Evolutionary conservation across 1,140 invertebrate genomes (phyloP).

Genomic region (Calliphora vicina): DNA sequence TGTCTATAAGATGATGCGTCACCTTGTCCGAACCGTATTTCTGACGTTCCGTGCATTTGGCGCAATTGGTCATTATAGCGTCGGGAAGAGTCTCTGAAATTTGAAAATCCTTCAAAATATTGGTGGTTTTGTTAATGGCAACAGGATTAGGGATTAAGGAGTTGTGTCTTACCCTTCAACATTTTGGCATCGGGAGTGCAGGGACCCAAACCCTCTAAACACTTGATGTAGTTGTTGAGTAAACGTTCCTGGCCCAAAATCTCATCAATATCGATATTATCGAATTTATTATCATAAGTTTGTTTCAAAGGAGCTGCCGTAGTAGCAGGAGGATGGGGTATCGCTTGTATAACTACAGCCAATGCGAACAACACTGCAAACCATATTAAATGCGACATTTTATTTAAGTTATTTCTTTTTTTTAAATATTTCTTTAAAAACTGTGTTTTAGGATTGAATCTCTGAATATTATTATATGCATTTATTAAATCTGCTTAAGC

Average conservation of each 20-base stretch:
- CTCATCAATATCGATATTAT: constrained; percentile 74
- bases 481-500: background rate
- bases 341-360: background rate
- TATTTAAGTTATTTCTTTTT: background rate
- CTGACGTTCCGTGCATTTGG: constrained; percentile 70
- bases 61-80: constrained; percentile 70
- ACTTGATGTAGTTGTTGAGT: constrained; percentile 72
- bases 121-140: background rate
- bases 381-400: constrained; percentile 9
- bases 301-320: constrained; percentile 44
- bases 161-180: constrained; percentile 66
- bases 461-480: background rate
- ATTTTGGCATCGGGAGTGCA: constrained; percentile 76
- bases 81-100: constrained; percentile 69
- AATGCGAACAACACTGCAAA: background rate
- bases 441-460: background rate
- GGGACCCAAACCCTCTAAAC: constrained; percentile 70
- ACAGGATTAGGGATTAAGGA: background rate
- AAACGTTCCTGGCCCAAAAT: constrained; percentile 74
- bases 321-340: constrained; percentile 49
- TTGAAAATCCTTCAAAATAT: constrained; percentile 32
- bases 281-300: constrained; percentile 75
- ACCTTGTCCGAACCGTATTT: constrained; percentile 66
- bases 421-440: too few species aligned
- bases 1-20: constrained; percentile 65